Evolutionary conservation across 2,888 invertebrate species (phyloP), one percentile per base, ranked within the genome.

Genomic region (Zelleria hepariella): DNA sequence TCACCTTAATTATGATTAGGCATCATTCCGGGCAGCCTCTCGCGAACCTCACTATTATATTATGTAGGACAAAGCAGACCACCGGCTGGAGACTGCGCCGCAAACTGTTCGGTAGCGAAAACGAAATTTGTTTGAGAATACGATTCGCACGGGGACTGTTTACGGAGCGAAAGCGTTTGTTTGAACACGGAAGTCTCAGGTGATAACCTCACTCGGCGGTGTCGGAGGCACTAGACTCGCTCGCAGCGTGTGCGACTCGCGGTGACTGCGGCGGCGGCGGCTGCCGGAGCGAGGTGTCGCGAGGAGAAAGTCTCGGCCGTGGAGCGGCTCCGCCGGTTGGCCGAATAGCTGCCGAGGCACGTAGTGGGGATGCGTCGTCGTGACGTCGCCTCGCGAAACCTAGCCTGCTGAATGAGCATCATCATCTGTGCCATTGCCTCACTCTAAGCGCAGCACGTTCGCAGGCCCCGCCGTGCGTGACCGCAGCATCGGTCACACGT

Each of bases 281-380:
- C n/a, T n/a, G n/a, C n/a, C 32, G 4, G 25, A 62, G 52, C 57
- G 78, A 77, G 83, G 82, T 84, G 86, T 82, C 84, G 83, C 83
- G 83, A 86, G 84, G 88, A 88, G 89, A 89, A 89, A 89, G 89
- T 89, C 80, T 80, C 77, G 88, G 82, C 86, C 85, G 83, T 86
- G 86, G 85, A 67, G 77, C 76, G 80, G 77, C 71, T 69, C 79
- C 78, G 75, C 74, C 78, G 82, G 82, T 81, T 79, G 80, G 82
- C 69, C 74, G 74, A 64, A 62, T 64, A 66, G 66, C 64, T 27
- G 49, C 23, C 55, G 32, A 10, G 62, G 66, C 66, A 69, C 60
- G 70, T 73, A 76, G 80, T 68, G 87, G 85, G 82, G 80, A 74
- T 74, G 71, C 82, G 83, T 82, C 82, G 83, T 82, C 85, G 85